phyloP scores from a whole-genome alignment of 2,888 invertebrate species.

The Apoda limacodes region DNA sequence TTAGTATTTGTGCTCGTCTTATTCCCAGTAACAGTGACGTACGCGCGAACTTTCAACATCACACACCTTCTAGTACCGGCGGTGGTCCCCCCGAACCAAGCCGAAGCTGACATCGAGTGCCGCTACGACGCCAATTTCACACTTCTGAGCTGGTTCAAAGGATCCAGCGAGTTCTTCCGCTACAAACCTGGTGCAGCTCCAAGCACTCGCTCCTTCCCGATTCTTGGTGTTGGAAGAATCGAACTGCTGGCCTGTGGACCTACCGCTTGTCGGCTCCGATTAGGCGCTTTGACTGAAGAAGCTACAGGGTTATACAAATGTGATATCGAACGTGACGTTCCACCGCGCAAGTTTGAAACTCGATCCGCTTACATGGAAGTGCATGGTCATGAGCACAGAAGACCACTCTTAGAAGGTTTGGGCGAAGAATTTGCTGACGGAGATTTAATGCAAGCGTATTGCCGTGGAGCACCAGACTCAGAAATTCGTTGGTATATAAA shows the following conservation, averaged over 20 bases:
- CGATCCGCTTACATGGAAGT: constrained; percentile 48
- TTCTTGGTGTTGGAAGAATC: constrained; percentile 44
- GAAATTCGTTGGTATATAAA: constrained; percentile 57
- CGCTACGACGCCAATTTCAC: constrained; percentile 59
- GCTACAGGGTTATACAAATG: constrained; percentile 54
- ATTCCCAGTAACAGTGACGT: constrained; percentile 21
- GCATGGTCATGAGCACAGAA: constrained; percentile 36
- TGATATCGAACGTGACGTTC: constrained; percentile 48
- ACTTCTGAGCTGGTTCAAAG: constrained; percentile 55
- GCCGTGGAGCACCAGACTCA: constrained; percentile 39
- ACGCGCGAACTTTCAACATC: constrained; percentile 42
- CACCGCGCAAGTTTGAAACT: constrained; percentile 47
- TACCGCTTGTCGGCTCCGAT: constrained; percentile 39
- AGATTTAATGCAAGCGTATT: constrained; percentile 47
- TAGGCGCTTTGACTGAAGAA: constrained; percentile 45
- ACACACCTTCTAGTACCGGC: constrained; percentile 45
- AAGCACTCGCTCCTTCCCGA: constrained; percentile 44
- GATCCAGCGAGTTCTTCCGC: constrained; percentile 51
- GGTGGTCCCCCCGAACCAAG: constrained; percentile 35
- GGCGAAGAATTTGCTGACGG: constrained; percentile 40
- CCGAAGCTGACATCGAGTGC: constrained; percentile 50
- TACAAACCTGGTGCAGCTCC: constrained; percentile 49
- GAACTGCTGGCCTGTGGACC: constrained; percentile 49
- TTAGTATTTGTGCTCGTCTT: constrained; percentile 30
- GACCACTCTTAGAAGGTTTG: constrained; percentile 46